Conservation (phyloP, 92 coral and sea anemone genomes). For the Hydrozoanthus gracilis region DNA sequence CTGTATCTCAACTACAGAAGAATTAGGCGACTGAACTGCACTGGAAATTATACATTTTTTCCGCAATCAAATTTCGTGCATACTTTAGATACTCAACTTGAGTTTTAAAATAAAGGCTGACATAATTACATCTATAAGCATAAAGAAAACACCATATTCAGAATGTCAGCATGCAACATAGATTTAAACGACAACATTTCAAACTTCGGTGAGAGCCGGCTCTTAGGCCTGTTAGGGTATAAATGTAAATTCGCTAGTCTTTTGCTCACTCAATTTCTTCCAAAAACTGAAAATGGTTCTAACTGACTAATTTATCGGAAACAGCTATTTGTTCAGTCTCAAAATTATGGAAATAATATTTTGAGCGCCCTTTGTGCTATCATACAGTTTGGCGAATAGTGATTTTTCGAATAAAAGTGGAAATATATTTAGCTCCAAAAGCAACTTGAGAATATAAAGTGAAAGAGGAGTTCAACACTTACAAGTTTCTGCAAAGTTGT, state of each 20-base stretch:
- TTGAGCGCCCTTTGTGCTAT: no score
- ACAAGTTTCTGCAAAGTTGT: slow-evolving; percentile 55
- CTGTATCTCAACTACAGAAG: not conserved
- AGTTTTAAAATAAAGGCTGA: not conserved
- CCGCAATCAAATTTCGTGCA: not conserved
- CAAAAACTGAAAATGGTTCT: no score
- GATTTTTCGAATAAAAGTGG: no score
- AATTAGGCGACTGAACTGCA: not conserved
- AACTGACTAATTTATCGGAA: no score
- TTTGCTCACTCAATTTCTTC: no score
- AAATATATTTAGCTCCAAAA: not conserved
- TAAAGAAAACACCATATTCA: not conserved
- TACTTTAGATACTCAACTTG: not conserved
- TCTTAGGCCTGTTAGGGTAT: no score
- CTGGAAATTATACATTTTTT: not conserved
- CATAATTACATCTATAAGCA: not conserved
- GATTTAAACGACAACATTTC: no score
- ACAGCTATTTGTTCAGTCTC: no score
- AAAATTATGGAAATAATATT: no score
- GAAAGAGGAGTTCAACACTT: not conserved
- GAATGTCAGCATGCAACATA: not conserved
- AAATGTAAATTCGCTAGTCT: no score
- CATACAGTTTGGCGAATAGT: slow-evolving; percentile 11
- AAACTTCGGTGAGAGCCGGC: no score
- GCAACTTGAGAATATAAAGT: not conserved